A percentile compares a stretch with the other conserved stretches of the same genome.
These are phyloP conservation scores for Graptemys geographica DNA, from an alignment of 2,797 vertebrate species.

Conservation along the genomic window DNA sequence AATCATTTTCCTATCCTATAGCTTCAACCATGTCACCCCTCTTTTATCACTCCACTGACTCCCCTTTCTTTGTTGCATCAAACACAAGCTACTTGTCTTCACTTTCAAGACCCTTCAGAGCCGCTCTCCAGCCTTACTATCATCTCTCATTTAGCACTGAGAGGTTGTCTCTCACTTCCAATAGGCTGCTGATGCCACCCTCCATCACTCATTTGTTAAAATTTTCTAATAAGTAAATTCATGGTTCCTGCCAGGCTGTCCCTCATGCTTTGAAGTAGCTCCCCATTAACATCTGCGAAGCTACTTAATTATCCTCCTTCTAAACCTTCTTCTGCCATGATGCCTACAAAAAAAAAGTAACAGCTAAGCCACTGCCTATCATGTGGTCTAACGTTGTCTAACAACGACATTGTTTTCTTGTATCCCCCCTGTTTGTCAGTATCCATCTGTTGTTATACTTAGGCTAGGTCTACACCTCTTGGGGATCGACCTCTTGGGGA, in stretches of 20 bases:
- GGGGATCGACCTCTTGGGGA: too few relatives aligned
- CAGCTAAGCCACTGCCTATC: not conserved
- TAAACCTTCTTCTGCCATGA: not conserved
- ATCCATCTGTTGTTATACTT: not conserved
- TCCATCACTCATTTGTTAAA: not conserved
- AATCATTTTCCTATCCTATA: not conserved
- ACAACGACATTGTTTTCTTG: not conserved
- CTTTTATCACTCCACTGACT: not conserved
- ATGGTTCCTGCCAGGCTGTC: not conserved
- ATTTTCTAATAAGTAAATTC: not conserved
- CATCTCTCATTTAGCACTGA: not conserved
- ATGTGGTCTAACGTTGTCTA: not conserved
- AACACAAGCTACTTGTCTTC: not conserved
- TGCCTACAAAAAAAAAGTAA: not conserved
- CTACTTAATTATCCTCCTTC: not conserved
- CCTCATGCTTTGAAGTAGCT: fast-evolving
- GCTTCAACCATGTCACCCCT: not conserved
- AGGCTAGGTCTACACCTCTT: too few relatives aligned
- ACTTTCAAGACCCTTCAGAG: not conserved
- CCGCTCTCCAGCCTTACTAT: not conserved
- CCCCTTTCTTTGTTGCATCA: not conserved
- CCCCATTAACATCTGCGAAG: not conserved
- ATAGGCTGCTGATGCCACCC: not conserved
- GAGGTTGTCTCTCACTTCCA: not conserved
- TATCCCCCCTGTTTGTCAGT: not conserved